Percentiles rank a stretch among this genome's conserved stretches.
Conservation (phyloP, 1,140 invertebrate genomes). For the Drosophila busckii region DNA sequence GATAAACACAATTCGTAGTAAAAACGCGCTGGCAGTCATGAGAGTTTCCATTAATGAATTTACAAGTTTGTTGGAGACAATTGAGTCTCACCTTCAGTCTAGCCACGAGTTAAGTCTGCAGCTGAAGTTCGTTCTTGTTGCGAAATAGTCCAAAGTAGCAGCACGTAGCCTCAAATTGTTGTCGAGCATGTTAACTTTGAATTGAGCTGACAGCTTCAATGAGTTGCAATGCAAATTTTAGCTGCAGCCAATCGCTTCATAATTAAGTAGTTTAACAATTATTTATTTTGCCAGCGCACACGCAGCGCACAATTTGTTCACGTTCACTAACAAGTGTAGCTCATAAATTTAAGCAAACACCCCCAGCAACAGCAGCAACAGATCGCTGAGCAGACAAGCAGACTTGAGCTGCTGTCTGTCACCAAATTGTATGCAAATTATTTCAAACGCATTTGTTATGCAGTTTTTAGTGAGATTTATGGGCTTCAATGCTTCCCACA, state of each 20-base stretch:
- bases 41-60: conserved; percentile 54
- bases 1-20: conserved; percentile 1
- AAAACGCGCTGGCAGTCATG: neutral
- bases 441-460: conserved; percentile 33
- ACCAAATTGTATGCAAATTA: conserved; percentile 67
- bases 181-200: conserved; percentile 23
- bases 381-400: no score
- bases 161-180: no score
- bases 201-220: conserved; percentile 57
- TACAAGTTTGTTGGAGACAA: conserved; percentile 14
- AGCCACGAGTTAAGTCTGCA: conserved; percentile 21
- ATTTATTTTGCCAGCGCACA: conserved; percentile 1
- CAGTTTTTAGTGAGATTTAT: conserved; percentile 50
- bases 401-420: conserved; percentile 47
- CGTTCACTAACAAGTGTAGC: conserved; percentile 20
- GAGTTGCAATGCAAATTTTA: conserved; percentile 51
- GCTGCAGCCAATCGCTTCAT: conserved; percentile 55
- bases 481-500: conserved; percentile 27
- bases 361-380: no score
- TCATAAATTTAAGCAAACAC: conserved; percentile 59
- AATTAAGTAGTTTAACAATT: conserved; percentile 54
- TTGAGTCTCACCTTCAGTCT: conserved; percentile 28
- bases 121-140: conserved; percentile 31
- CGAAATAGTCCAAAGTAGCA: no score
- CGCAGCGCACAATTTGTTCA: conserved; percentile 25